Evolutionary conservation across 2,113 vertebrate genomes (phyloP).

Genomic region (Psittacula cyanocephala): DNA sequence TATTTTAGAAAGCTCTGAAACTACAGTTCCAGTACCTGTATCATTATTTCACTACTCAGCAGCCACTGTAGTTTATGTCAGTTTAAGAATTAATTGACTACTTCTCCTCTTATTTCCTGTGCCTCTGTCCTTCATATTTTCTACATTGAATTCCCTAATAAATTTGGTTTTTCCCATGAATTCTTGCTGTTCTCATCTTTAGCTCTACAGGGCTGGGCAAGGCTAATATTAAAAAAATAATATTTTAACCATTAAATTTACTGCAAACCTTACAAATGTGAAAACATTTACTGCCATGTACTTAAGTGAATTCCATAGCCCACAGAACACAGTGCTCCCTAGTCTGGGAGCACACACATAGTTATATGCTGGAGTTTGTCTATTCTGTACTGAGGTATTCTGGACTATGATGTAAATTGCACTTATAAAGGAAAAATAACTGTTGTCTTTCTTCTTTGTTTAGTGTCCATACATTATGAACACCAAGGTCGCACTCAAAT

Average conservation of each 20-base stretch:
- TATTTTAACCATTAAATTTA: neutral
- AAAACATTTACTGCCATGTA: neutral
- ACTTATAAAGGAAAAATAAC: neutral
- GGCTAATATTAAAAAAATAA: neutral
- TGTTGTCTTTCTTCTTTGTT: neutral
- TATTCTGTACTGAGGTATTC: neutral
- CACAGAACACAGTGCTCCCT: neutral
- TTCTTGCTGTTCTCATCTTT: neutral
- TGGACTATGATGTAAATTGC: neutral
- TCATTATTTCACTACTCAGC: neutral
- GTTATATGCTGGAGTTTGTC: neutral
- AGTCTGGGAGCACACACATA: neutral
- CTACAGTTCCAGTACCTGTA: neutral
- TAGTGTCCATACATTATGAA: neutral
- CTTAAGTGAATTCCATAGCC: neutral
- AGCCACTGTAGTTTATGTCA: neutral
- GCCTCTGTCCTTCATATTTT: neutral
- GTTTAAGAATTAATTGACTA: neutral
- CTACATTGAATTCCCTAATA: neutral
- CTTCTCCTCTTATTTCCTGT: neutral
- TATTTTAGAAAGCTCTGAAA: neutral
- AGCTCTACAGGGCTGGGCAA: neutral
- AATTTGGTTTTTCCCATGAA: neutral
- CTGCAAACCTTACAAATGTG: neutral
- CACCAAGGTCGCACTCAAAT: neutral